Conservation (phyloP, 2,113 vertebrate species). For the Erythrocercus mccallii region DNA sequence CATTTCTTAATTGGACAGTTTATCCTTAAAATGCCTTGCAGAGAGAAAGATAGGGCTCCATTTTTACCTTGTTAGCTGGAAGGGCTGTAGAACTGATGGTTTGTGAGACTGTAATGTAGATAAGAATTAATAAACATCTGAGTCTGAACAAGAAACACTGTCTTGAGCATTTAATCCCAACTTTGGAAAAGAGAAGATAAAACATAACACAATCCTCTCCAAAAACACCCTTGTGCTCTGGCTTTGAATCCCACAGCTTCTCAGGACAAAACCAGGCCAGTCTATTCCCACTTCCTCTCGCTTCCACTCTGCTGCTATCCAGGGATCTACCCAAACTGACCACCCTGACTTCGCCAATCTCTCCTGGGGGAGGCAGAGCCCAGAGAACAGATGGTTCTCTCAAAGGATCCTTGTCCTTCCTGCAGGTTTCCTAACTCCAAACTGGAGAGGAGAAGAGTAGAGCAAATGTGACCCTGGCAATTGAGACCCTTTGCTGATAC, state of each 20-base stretch:
- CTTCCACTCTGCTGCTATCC: background rate
- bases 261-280: background rate
- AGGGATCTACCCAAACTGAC: background rate
- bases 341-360: background rate
- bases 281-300: background rate
- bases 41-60: no score
- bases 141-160: no score
- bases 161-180: no score
- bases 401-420: conserved; percentile 13
- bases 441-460: background rate
- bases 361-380: background rate
- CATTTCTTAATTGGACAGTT: no score
- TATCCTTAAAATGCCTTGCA: no score
- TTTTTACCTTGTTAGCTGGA: no score
- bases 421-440: background rate
- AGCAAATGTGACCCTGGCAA: conserved; percentile 28
- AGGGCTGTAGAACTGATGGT: no score
- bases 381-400: background rate
- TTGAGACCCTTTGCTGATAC: background rate
- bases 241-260: background rate
- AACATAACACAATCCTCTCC: background rate
- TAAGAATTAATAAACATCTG: no score
- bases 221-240: background rate
- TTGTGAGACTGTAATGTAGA: no score
- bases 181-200: no score